Percentiles rank a stretch among this genome's conserved stretches.
Evolutionary conservation across 23 tunicate genomes (phyloP).

Genomic region (Corella eumyota): DNA sequence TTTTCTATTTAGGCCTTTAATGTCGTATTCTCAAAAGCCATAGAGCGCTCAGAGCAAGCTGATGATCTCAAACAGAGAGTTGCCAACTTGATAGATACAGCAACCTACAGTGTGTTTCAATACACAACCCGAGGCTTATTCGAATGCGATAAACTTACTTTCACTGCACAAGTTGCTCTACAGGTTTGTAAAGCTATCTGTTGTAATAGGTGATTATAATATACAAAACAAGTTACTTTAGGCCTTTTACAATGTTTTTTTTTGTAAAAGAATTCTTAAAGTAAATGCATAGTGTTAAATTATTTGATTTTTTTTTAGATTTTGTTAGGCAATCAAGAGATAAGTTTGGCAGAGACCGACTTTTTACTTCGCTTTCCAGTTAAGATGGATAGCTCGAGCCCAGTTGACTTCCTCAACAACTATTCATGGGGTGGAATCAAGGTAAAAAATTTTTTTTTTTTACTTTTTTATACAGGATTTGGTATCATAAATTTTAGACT

Average conservation of each 20-base stretch:
- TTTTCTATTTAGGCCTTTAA: constrained; percentile 84
- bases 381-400: constrained; percentile 77
- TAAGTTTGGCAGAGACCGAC: constrained; percentile 60
- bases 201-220: neutral
- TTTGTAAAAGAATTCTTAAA: too few relatives aligned
- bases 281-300: too few relatives aligned
- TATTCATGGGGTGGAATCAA: constrained; percentile 98
- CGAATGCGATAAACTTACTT: constrained; percentile 96
- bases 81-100: constrained; percentile 71
- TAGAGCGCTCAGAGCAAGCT: constrained; percentile 75
- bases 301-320: too few relatives aligned
- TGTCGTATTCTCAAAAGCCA: constrained; percentile 95
- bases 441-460: too few relatives aligned
- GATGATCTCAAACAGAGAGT: constrained; percentile 85
- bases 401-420: constrained; percentile 74
- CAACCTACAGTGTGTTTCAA: constrained; percentile 92
- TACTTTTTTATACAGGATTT: too few relatives aligned
- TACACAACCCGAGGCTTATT: constrained; percentile 95
- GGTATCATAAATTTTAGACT: neutral
- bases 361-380: constrained; percentile 94
- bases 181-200: constrained; percentile 35
- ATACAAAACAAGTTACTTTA: neutral
- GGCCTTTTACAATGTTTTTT: too few relatives aligned
- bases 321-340: constrained; percentile 72
- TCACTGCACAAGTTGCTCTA: constrained; percentile 97